phyloP scores from a whole-genome alignment of 1,140 invertebrate species.

The Musca domestica region DNA sequence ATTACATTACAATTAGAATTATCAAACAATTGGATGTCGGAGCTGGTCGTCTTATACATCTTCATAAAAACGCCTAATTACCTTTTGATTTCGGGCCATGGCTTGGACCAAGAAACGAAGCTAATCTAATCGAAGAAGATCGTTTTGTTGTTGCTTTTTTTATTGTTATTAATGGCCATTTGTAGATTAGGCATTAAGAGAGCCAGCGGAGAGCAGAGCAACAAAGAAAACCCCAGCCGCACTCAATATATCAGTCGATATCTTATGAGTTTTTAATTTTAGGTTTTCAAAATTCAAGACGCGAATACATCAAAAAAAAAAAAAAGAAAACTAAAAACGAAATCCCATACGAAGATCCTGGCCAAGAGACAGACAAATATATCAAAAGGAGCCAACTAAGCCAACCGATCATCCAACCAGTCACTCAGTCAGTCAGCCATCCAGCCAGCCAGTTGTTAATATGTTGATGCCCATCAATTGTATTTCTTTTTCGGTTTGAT shows the following conservation, averaged over 20 bases:
- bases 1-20: no score
- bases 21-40: no score
- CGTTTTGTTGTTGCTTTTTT: conserved; percentile 8
- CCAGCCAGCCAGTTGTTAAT: no score
- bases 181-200: no score
- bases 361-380: not conserved
- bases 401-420: no score
- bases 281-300: conserved; percentile 35
- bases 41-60: not conserved
- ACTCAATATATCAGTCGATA: conserved; percentile 55
- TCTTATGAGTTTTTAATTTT: conserved; percentile 56
- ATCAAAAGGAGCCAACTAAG: no score
- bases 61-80: conserved; percentile 27
- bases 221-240: conserved; percentile 25
- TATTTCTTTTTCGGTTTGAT: not conserved
- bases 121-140: not conserved
- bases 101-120: not conserved
- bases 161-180: conserved; percentile 9
- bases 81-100: conserved; percentile 23
- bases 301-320: conserved; percentile 17
- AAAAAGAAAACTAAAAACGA: no score
- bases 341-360: no score
- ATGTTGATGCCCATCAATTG: conserved; percentile 41
- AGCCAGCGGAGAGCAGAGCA: not conserved
- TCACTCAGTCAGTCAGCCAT: no score